Evolutionary conservation across 2,113 vertebrate genomes (phyloP), one percentile per base, ranked within the genome.

Genomic region (Melanostigma gelatinosum): DNA sequence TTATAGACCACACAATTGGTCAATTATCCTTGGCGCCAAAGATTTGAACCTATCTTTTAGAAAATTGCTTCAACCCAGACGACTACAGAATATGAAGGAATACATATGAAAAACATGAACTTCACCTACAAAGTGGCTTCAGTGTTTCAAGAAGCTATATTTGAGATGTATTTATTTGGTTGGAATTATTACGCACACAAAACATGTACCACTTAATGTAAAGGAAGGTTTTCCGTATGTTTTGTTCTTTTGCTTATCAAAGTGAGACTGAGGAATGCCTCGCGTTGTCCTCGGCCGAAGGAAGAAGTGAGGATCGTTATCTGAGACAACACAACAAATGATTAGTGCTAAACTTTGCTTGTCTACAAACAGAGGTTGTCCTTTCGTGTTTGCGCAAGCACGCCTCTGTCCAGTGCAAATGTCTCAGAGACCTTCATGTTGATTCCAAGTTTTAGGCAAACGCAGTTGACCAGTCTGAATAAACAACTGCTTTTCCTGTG

Each of bases 391-490:
- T 48, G 48, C 20, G 1, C 52, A 61, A 63, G 16, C 34, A 11
- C 27, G 54, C 20, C n/a, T 67, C 52, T 34, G 71, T 67, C 75
- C 34, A 68, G 77, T 50, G 77, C 66, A 77, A 42, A 74, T 80
- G 36, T 84, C 65, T 40, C 34, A 15, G 46, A 44, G 67, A 40
- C 42, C 44, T 55, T 65, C 44, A 75, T 82, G 67, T 38, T 34
- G 60, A 62, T 75, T 69, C 66, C 60, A 79, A 27, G 34, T 65
- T 68, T 36, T 60, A 80, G 3, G 44, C 69, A 70, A 63, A 82
- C 65, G 8, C 61, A 55, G 40, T 8, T 46, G 40, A 72, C 46
- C 22, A 34, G 70, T 69, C 69, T 70, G 65, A 70, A 85, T 69
- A 75, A 79, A 86, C 38, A 54, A 65, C 54, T 6, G 6, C 32